Evolutionary conservation across 2,797 vertebrate genomes (phyloP).

Genomic region (Adrianichthys oophorus): DNA sequence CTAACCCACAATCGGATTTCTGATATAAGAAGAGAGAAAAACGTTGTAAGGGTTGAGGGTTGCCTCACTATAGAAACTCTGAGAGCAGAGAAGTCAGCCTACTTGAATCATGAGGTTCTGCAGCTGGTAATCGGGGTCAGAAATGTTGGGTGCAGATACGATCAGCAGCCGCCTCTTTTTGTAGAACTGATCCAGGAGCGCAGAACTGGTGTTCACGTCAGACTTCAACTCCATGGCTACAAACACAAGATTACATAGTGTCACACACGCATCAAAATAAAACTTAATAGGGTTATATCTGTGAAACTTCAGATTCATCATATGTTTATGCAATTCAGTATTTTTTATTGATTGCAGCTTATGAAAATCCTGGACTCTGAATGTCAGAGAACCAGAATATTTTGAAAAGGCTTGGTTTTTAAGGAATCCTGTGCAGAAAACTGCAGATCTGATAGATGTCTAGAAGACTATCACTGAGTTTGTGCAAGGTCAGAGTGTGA

Average conservation of each 20-base stretch:
- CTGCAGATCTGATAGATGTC: too few species aligned
- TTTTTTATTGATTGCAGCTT: too few species aligned
- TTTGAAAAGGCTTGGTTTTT: too few species aligned
- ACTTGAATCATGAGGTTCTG: slow-evolving; percentile 94
- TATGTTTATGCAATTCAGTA: too few species aligned
- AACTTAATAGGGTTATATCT: too few species aligned
- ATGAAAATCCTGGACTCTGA: too few species aligned
- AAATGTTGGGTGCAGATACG: slow-evolving; percentile 85
- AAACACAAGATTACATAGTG: slow-evolving; percentile 10
- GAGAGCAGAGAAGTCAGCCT: slow-evolving; percentile 15
- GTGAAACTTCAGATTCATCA: too few species aligned
- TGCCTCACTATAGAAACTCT: neutral
- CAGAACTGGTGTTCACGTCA: slow-evolving; percentile 80
- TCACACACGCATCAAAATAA: neutral
- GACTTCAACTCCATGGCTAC: slow-evolving; percentile 89
- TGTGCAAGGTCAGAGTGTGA: too few species aligned
- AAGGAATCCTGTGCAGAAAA: too few species aligned
- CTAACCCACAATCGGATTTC: slow-evolving; percentile 88
- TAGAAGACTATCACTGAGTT: too few species aligned
- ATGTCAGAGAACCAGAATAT: too few species aligned
- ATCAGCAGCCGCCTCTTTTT: slow-evolving; percentile 90
- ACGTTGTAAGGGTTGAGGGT: neutral
- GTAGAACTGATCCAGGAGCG: slow-evolving; percentile 92
- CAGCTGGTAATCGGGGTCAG: slow-evolving; percentile 87
- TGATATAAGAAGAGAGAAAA: slow-evolving; percentile 43